phyloP scores from a whole-genome alignment of 2,797 vertebrate species.

The Myoxocephalus aenaeus region DNA sequence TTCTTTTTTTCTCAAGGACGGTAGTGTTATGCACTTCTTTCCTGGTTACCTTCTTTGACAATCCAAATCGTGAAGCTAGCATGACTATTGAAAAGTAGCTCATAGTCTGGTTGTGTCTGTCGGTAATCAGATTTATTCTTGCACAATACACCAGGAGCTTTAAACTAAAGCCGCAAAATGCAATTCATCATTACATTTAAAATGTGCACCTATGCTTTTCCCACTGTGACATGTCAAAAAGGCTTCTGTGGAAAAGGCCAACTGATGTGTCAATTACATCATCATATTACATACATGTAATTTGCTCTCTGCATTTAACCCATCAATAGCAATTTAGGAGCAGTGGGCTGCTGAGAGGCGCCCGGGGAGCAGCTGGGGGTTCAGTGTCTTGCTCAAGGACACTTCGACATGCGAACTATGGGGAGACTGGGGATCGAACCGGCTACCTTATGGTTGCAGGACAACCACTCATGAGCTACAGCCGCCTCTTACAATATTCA shows the following conservation, averaged over 20 bases:
- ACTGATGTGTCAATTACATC: background rate
- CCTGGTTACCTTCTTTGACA: background rate
- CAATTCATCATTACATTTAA: background rate
- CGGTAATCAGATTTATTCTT: background rate
- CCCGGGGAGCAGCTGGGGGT: no score
- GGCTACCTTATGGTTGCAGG: no score
- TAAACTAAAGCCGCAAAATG: background rate
- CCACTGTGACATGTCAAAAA: background rate
- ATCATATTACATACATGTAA: no score
- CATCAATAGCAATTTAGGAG: no score
- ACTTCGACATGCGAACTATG: no score
- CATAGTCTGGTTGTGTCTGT: background rate
- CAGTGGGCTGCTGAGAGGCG: no score
- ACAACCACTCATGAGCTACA: no score
- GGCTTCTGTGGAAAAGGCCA: background rate
- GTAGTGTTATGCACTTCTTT: background rate
- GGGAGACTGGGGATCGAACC: no score
- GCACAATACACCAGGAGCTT: background rate
- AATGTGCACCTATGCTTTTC: background rate
- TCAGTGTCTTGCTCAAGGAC: no score
- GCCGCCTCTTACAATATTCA: background rate
- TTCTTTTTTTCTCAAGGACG: background rate
- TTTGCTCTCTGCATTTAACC: no score
- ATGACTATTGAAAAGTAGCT: background rate
- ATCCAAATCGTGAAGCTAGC: background rate